A percentile compares a stretch with the other conserved stretches of the same genome.
phyloP scores from a whole-genome alignment of 2,113 vertebrate species.

The Corythornis madagascariensis region DNA sequence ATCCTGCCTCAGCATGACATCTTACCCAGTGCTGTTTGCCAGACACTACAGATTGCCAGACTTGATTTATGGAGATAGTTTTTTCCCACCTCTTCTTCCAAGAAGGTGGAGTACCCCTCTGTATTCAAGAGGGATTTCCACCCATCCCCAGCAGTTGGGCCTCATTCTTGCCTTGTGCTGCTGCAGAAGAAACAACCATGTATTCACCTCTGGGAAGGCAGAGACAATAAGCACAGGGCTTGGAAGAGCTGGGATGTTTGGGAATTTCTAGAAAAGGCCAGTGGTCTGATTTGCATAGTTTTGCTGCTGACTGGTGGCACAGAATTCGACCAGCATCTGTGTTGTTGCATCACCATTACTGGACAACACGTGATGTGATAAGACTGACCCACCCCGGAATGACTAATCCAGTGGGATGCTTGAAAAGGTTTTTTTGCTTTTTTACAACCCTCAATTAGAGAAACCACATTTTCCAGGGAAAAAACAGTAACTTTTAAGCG shows the following conservation, averaged over 20 bases:
- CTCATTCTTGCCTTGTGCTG: not conserved
- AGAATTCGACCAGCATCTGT: conserved; percentile 59
- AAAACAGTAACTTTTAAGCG: conserved; percentile 74
- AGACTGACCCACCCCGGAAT: conserved; percentile 74
- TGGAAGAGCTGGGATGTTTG: conserved; percentile 26
- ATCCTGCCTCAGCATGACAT: not conserved
- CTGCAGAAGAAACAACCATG: not conserved
- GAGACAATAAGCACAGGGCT: not conserved
- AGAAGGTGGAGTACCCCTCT: not conserved
- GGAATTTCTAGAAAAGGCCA: conserved; percentile 29
- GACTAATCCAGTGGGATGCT: conserved; percentile 80
- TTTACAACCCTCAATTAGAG: conserved; percentile 79
- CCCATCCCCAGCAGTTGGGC: not conserved
- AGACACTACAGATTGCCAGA: not conserved
- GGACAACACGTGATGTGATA: conserved; percentile 76
- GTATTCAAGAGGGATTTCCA: not conserved
- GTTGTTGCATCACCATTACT: conserved; percentile 76
- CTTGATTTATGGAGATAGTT: not conserved
- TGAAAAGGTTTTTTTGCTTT: conserved; percentile 75
- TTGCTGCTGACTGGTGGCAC: conserved; percentile 60
- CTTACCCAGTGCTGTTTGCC: not conserved
- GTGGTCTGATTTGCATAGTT: conserved; percentile 63
- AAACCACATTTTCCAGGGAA: conserved; percentile 83
- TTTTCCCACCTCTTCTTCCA: not conserved
- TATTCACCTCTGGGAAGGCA: conserved; percentile 5